Conservation (phyloP, 2,797 vertebrate genomes). For the Artibeus jamaicensis region DNA sequence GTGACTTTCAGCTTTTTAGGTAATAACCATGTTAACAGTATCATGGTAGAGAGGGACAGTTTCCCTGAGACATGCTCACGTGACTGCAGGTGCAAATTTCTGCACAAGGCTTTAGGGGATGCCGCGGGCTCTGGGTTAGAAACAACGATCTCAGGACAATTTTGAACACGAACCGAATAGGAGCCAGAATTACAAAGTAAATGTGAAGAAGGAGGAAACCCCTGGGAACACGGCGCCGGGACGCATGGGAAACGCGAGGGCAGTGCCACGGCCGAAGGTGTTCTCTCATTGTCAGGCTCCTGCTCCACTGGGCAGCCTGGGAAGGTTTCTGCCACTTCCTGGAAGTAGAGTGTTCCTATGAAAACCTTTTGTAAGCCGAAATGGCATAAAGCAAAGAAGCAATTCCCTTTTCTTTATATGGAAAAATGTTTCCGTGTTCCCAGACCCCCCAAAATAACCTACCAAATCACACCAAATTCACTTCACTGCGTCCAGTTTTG, state of each 20-base stretch:
- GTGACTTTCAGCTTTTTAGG: background rate
- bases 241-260: background rate
- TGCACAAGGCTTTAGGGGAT: background rate
- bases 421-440: background rate
- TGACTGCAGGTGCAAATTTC: background rate
- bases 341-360: background rate
- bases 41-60: background rate
- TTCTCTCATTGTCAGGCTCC: background rate
- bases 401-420: background rate
- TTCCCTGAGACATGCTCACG: background rate
- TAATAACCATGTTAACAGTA: background rate
- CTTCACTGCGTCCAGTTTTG: background rate
- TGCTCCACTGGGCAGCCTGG: background rate
- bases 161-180: background rate
- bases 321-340: background rate
- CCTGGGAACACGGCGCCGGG: background rate
- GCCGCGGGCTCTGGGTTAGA: background rate
- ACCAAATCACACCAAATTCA: background rate
- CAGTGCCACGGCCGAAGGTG: background rate
- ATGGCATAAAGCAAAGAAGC: background rate
- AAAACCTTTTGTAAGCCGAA: background rate
- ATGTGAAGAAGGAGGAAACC: background rate
- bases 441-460: too few relatives aligned
- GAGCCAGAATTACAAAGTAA: background rate
- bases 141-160: background rate